Conservation (phyloP, 2,113 vertebrate genomes). For the Tyto alba region DNA sequence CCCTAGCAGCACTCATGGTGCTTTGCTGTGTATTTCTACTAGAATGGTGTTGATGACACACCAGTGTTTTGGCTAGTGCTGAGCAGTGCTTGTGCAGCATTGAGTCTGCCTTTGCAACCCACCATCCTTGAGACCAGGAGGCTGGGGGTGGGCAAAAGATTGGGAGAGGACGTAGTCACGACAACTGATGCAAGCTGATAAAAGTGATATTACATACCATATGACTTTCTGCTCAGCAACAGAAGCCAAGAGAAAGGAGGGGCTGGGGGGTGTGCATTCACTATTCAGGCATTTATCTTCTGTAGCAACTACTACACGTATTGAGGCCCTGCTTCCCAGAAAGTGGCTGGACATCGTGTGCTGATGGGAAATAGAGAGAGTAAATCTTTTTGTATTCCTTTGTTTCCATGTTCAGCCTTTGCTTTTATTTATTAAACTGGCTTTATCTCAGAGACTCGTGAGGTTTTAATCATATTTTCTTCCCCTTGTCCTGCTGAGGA, state of each 20-base stretch:
- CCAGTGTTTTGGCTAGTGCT: not conserved
- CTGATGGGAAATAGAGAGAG: not conserved
- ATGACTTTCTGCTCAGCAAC: not conserved
- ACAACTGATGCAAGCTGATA: not conserved
- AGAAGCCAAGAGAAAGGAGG: not conserved
- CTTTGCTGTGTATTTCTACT: not conserved
- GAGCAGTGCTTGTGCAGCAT: not conserved
- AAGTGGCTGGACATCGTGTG: not conserved
- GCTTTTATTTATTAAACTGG: not conserved
- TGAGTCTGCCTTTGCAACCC: not conserved
- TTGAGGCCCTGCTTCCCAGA: not conserved
- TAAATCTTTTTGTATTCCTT: not conserved
- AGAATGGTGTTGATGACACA: not conserved
- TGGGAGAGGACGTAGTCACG: not conserved
- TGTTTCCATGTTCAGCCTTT: not conserved
- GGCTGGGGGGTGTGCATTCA: accelerated
- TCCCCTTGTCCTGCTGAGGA: not conserved
- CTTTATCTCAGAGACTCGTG: not conserved
- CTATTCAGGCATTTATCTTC: not conserved
- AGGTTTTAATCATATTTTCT: not conserved
- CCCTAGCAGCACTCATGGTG: not conserved
- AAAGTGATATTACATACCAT: not conserved
- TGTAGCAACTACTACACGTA: accelerated
- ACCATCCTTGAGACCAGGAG: accelerated
- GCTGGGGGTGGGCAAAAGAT: not conserved